Evolutionary conservation across 1,140 invertebrate genomes (phyloP).

Genomic region (Mactra quadrangularis): DNA sequence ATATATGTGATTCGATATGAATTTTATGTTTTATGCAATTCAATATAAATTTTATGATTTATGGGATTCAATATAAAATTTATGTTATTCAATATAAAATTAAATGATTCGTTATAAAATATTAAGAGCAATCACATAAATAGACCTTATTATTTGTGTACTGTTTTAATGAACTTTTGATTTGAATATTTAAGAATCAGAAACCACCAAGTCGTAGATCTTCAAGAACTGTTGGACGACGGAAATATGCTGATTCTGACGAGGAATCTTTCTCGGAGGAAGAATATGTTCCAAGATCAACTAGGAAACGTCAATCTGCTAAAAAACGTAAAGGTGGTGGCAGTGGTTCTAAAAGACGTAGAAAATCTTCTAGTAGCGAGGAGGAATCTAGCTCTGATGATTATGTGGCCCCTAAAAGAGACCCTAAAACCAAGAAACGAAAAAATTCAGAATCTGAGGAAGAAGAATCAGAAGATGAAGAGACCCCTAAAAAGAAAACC

Average conservation of each 20-base stretch:
- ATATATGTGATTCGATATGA: too few species aligned
- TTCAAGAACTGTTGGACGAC: conserved; percentile 60
- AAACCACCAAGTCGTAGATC: conserved; percentile 38
- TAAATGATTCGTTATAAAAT: too few species aligned
- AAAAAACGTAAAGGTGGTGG: conserved; percentile 18
- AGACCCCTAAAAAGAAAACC: conserved; percentile 39
- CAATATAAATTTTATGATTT: too few species aligned
- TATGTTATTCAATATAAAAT: too few species aligned
- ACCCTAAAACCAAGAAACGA: conserved; percentile 65
- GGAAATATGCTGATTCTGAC: conserved; percentile 71
- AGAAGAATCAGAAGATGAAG: conserved; percentile 57
- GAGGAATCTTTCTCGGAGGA: conserved; percentile 74
- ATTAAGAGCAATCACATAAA: too few species aligned
- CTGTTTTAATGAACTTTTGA: too few species aligned
- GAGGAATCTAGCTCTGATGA: conserved; percentile 65
- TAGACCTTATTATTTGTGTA: too few species aligned
- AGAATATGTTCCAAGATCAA: conserved; percentile 76
- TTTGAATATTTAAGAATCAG: not conserved
- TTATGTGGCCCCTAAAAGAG: conserved; percentile 59
- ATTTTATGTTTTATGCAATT: too few species aligned
- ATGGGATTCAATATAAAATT: too few species aligned
- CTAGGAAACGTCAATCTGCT: conserved; percentile 64
- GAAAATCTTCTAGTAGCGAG: conserved; percentile 55
- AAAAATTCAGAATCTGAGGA: conserved; percentile 54
- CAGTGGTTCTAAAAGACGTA: not conserved